These are phyloP conservation scores for Takifugu rubripes DNA, from an alignment of 2,797 vertebrate species.

Conservation along the genomic window DNA sequence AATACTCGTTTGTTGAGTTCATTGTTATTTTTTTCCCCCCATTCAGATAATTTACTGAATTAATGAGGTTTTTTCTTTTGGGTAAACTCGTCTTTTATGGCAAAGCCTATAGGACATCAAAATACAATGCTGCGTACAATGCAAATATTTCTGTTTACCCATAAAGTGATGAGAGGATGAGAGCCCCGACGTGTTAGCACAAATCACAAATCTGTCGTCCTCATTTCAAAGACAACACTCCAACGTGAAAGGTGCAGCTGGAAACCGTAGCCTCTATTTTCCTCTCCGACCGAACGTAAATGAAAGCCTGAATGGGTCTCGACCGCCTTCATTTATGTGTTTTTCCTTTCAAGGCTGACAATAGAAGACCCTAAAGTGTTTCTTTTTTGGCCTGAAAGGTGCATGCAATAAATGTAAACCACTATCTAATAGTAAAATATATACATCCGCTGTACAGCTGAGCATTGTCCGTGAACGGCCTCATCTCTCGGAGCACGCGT, in stretches of 20 bases:
- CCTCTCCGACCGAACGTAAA: conserved; percentile 44
- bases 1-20: neutral
- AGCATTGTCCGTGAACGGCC: conserved; percentile 68
- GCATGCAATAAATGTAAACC: conserved; percentile 96
- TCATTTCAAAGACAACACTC: conserved; percentile 15
- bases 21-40: no score
- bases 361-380: conserved; percentile 84
- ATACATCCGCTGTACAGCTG: conserved; percentile 91
- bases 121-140: conserved; percentile 29
- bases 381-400: conserved; percentile 84
- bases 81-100: neutral
- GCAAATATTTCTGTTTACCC: conserved; percentile 41
- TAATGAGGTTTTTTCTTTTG: no score
- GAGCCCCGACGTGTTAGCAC: conserved; percentile 26
- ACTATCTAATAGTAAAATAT: conserved; percentile 90
- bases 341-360: conserved; percentile 72
- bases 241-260: conserved; percentile 30
- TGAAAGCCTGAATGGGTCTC: conserved; percentile 50
- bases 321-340: conserved; percentile 42
- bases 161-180: conserved; percentile 27
- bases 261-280: conserved; percentile 31
- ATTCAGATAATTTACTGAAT: no score
- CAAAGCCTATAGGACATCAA: conserved; percentile 34
- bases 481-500: conserved; percentile 57
- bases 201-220: conserved; percentile 18